A percentile compares a stretch with the other conserved stretches of the same genome.
Conservation (phyloP, 2,797 vertebrate genomes). For the Acropternis orthonyx region DNA sequence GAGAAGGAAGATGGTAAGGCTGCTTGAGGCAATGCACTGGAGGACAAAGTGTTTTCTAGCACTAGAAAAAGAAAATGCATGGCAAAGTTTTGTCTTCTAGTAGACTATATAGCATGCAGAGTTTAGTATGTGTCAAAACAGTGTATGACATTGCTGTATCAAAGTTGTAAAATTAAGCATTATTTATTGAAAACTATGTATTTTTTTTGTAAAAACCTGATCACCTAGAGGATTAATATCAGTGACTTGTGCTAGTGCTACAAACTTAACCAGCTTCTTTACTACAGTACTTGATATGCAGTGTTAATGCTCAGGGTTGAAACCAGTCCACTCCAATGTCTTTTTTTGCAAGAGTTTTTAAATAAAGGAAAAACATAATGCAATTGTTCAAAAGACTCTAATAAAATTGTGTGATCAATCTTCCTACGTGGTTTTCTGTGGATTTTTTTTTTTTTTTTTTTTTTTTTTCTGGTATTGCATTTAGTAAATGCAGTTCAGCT, state of each 20-base stretch:
- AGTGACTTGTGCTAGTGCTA: slow-evolving; percentile 79
- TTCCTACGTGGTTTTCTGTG: slow-evolving; percentile 75
- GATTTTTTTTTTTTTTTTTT: slow-evolving; percentile 65
- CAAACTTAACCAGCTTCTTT: slow-evolving; percentile 77
- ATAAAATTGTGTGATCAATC: slow-evolving; percentile 81
- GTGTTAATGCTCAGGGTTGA: slow-evolving; percentile 83
- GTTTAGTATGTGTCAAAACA: slow-evolving; percentile 81
- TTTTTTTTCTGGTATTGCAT: slow-evolving; percentile 55
- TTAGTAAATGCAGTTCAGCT: slow-evolving; percentile 51
- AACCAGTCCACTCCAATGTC: slow-evolving; percentile 80
- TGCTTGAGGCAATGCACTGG: slow-evolving; percentile 77
- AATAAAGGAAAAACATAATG: slow-evolving; percentile 74
- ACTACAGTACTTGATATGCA: slow-evolving; percentile 80
- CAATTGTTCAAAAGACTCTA: slow-evolving; percentile 80
- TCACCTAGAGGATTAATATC: slow-evolving; percentile 80
- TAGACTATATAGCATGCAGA: slow-evolving; percentile 83
- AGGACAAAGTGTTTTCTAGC: slow-evolving; percentile 76
- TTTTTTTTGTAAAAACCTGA: slow-evolving; percentile 85
- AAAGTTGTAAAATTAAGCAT: slow-evolving; percentile 86
- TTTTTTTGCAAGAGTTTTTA: slow-evolving; percentile 78
- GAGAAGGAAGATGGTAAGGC: slow-evolving; percentile 66
- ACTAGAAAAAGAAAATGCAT: slow-evolving; percentile 81
- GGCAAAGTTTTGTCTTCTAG: slow-evolving; percentile 78
- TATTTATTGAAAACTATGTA: slow-evolving; percentile 87
- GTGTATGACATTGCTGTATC: slow-evolving; percentile 85